Evolutionary conservation across 2,797 vertebrate species (phyloP).

Genomic region (Spinus pinus): DNA sequence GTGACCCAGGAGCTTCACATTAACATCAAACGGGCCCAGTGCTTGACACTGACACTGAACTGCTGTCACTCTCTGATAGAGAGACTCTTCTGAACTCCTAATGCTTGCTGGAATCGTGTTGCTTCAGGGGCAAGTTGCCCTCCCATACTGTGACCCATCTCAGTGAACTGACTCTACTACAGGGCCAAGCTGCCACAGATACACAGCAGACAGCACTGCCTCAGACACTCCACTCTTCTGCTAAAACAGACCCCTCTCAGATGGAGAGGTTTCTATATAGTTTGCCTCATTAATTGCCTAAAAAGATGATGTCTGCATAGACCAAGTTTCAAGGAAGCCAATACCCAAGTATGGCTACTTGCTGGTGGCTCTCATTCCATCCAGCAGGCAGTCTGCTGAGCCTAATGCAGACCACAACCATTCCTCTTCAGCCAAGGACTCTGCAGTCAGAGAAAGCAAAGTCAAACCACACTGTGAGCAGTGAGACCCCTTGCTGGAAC

Average conservation of each 20-base stretch:
- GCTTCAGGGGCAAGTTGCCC: constrained; percentile 39
- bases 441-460: background rate
- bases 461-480: background rate
- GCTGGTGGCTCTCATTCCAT: background rate
- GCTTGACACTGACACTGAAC: background rate
- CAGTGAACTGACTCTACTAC: constrained; percentile 79
- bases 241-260: background rate
- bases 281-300: background rate
- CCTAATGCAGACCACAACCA: background rate
- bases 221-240: accelerated
- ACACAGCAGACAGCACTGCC: background rate
- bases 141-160: constrained; percentile 85
- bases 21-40: background rate
- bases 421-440: background rate
- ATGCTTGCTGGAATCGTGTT: accelerated
- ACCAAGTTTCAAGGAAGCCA: background rate
- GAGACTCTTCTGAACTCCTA: background rate
- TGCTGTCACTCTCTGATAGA: background rate
- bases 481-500: background rate
- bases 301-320: background rate
- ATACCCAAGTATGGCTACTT: background rate
- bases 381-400: background rate
- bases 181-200: constrained; percentile 68
- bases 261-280: background rate
- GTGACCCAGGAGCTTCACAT: background rate